Evolutionary conservation across 2,888 invertebrate species (phyloP).

Genomic region (Eilema griseolum): DNA sequence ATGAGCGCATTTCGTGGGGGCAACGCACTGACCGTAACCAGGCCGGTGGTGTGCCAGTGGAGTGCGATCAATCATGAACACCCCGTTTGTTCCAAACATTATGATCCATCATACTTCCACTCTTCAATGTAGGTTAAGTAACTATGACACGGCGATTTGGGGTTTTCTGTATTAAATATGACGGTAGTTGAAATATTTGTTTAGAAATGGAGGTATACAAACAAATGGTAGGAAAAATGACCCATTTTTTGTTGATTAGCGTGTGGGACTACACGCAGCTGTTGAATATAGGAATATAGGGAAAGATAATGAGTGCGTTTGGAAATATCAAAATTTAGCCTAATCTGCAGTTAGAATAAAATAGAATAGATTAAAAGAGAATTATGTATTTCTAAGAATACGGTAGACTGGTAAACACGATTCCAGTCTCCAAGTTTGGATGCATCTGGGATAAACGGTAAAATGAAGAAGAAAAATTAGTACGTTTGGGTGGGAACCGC

Average conservation of each 20-base stretch:
- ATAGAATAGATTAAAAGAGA: too few species aligned
- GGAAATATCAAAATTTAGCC: too few species aligned
- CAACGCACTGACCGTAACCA: conserved; percentile 51
- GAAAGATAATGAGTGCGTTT: not conserved
- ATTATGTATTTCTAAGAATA: too few species aligned
- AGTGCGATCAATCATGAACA: conserved; percentile 60
- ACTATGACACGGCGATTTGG: conserved; percentile 29
- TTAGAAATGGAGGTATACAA: not conserved
- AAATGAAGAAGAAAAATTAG: not conserved
- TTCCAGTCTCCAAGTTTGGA: too few species aligned
- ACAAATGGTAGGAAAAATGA: not conserved
- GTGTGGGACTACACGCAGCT: not conserved
- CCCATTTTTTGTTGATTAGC: not conserved
- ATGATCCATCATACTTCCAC: conserved; percentile 60
- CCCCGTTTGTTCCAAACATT: conserved; percentile 46
- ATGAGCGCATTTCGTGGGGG: conserved; percentile 43
- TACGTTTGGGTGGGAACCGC: not conserved
- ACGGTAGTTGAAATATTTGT: not conserved
- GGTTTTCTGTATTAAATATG: conserved; percentile 19
- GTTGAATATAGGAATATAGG: not conserved
- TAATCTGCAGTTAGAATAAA: too few species aligned
- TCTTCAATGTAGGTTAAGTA: conserved; percentile 44
- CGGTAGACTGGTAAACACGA: too few species aligned
- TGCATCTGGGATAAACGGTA: too few species aligned
- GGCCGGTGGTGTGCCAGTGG: conserved; percentile 43